Conservation (phyloP, 2,113 vertebrate species). For the Campylomormyrus tamandua region DNA sequence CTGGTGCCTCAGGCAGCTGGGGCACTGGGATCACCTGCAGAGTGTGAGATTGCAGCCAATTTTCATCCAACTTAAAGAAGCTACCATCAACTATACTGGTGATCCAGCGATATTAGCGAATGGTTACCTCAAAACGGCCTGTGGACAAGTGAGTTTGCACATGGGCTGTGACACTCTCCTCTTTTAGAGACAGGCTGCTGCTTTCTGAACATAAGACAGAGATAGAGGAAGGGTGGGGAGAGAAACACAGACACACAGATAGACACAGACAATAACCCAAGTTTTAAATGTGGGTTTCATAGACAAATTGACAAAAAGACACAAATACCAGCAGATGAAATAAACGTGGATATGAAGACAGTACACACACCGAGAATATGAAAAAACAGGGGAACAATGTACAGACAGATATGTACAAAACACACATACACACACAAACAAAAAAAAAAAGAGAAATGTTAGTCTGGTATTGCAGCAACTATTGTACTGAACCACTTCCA, state of each 20-base stretch:
- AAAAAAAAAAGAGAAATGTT: conserved; percentile 17
- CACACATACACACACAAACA: conserved; percentile 18
- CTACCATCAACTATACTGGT: not conserved
- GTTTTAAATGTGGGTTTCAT: conserved; percentile 8
- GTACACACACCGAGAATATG: conserved; percentile 21
- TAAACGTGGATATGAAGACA: conserved; percentile 21
- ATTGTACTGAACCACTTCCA: not conserved
- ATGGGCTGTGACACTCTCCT: conserved; percentile 36
- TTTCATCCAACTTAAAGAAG: not conserved
- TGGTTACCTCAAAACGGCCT: conserved; percentile 58
- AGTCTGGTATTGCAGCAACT: conserved; percentile 8
- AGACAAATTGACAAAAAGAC: conserved; percentile 40
- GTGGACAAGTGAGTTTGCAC: conserved; percentile 42
- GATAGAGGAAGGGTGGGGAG: conserved; percentile 40
- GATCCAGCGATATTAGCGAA: not conserved
- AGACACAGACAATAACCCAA: conserved; percentile 33
- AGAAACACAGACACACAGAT: conserved; percentile 22
- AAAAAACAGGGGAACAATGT: conserved; percentile 11
- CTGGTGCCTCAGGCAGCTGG: conserved; percentile 47
- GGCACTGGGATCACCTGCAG: conserved; percentile 69
- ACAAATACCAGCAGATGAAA: conserved; percentile 20
- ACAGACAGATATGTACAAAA: not conserved
- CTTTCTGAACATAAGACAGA: conserved; percentile 50
- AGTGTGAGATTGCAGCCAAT: not conserved
- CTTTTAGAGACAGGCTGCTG: conserved; percentile 40